phyloP scores from a whole-genome alignment of 2,797 vertebrate genomes.

The Melopsittacus undulatus region DNA sequence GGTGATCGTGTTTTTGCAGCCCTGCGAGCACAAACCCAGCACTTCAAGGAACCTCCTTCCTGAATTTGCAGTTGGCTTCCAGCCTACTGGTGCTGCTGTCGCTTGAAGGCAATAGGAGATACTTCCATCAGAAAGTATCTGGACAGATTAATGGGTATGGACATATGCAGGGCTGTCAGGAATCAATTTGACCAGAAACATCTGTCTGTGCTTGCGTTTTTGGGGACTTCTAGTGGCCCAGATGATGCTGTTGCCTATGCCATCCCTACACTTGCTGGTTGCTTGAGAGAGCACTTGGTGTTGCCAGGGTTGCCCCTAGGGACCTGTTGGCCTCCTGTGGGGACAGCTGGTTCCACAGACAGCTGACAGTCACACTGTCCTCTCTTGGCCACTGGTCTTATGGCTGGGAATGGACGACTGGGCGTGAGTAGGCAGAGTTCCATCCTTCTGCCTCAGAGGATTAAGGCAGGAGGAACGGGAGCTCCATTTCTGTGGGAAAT shows the following conservation, averaged over 20 bases:
- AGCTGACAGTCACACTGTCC: rapidly evolving
- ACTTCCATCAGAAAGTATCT: neutral
- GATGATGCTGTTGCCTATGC: neutral
- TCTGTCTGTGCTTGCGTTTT: neutral
- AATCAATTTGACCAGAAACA: neutral
- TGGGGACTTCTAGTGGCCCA: neutral
- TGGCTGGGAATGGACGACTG: neutral
- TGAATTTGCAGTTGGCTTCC: neutral
- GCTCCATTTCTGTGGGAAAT: neutral
- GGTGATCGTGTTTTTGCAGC: neutral
- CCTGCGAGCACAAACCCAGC: neutral
- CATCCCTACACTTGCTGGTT: neutral
- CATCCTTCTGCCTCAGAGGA: neutral
- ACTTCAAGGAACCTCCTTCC: rapidly evolving
- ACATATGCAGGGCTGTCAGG: neutral
- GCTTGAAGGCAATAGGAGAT: neutral
- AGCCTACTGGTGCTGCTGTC: neutral
- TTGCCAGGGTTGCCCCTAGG: too few species aligned
- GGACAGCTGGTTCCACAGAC: neutral
- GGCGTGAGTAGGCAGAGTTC: neutral
- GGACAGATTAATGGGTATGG: neutral
- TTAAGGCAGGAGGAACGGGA: neutral
- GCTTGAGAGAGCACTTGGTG: neutral
- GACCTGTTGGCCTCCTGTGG: neutral
- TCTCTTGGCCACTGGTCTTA: neutral